Evolutionary conservation across 2,888 invertebrate genomes (phyloP).

Genomic region (Scrobipalpa atriplicella): DNA sequence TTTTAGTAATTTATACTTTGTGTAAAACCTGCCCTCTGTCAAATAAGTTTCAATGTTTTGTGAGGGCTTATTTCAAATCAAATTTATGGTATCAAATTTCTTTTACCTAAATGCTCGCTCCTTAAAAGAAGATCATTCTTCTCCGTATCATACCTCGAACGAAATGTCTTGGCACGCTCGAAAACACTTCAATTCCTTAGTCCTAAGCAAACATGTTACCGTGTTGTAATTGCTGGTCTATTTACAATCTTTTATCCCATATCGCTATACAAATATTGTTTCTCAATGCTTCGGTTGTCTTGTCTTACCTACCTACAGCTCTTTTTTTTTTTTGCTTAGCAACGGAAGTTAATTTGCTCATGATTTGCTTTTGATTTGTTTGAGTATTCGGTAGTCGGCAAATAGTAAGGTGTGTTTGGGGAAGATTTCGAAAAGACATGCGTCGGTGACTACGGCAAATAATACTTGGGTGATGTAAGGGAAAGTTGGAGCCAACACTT

Average conservation of each 20-base stretch:
- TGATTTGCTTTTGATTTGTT: slow-evolving; percentile 62
- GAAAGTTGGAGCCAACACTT: background rate
- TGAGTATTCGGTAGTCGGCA: slow-evolving; percentile 36
- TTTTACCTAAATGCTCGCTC: slow-evolving; percentile 16
- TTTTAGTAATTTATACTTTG: no score
- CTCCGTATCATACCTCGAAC: slow-evolving; percentile 36
- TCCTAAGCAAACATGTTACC: slow-evolving; percentile 81
- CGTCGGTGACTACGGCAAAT: slow-evolving; percentile 8
- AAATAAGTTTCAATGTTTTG: no score
- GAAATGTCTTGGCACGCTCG: slow-evolving; percentile 75
- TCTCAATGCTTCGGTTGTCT: slow-evolving; percentile 75
- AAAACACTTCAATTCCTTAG: slow-evolving; percentile 79
- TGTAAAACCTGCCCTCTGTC: no score
- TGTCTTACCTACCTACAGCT: slow-evolving; percentile 69
- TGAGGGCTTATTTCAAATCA: no score
- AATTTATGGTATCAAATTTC: background rate
- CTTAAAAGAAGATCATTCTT: background rate
- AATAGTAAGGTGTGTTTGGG: slow-evolving; percentile 34
- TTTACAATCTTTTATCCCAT: slow-evolving; percentile 81
- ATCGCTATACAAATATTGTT: slow-evolving; percentile 78
- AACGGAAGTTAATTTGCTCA: slow-evolving; percentile 72
- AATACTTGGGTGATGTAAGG: background rate
- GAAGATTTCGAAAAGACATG: slow-evolving; percentile 15
- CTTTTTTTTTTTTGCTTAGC: slow-evolving; percentile 51
- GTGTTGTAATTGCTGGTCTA: slow-evolving; percentile 78